phyloP scores from a whole-genome alignment of 2,797 vertebrate species.

The Cetoscarus ocellatus region DNA sequence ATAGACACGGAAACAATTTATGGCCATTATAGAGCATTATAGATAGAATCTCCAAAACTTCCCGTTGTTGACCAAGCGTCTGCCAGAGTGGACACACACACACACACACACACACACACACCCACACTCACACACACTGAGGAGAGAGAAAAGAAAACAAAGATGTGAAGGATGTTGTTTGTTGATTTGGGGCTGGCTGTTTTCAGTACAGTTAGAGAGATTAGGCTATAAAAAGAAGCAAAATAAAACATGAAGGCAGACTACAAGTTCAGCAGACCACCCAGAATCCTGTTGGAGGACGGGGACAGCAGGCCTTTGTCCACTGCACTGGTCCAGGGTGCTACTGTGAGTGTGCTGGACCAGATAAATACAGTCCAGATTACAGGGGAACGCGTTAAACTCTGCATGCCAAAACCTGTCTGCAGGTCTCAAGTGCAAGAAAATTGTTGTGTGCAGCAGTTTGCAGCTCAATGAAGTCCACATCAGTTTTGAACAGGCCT shows the following conservation, averaged over 20 bases:
- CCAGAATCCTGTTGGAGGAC: slow-evolving; percentile 77
- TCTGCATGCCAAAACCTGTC: not conserved
- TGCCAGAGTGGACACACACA: slow-evolving; percentile 64
- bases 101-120: slow-evolving; percentile 36
- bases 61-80: slow-evolving; percentile 83
- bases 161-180: slow-evolving; percentile 78
- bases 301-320: slow-evolving; percentile 31
- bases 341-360: slow-evolving; percentile 34
- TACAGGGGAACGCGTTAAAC: not conserved
- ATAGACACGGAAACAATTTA: slow-evolving; percentile 94
- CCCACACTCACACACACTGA: slow-evolving; percentile 56
- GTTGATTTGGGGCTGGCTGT: slow-evolving; percentile 72
- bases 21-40: slow-evolving; percentile 89
- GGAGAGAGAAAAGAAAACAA: slow-evolving; percentile 75
- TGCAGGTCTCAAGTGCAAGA: no score
- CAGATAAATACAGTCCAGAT: slow-evolving; percentile 3
- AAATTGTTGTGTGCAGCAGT: no score
- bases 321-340: slow-evolving; percentile 63
- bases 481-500: no score
- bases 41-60: slow-evolving; percentile 89
- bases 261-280: slow-evolving; percentile 84
- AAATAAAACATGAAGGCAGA: slow-evolving; percentile 74
- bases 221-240: slow-evolving; percentile 81
- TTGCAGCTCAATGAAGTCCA: no score
- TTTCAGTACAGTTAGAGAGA: slow-evolving; percentile 73